Conservation (phyloP, 2,888 invertebrate species). For the Sepioteuthis lessoniana region DNA sequence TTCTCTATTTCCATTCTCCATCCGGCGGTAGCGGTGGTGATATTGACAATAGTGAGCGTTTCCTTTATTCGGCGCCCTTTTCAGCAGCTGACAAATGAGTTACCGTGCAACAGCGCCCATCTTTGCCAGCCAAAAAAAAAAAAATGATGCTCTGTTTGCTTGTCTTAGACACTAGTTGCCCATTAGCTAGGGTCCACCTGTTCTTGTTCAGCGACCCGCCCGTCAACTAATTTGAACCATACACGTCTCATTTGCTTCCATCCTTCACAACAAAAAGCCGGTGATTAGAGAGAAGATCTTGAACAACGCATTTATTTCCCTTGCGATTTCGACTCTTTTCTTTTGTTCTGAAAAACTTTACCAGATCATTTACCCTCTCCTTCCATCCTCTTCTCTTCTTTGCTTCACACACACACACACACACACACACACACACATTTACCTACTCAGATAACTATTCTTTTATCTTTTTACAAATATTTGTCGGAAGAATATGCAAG, state of each 20-base stretch:
- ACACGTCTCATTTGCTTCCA: neutral
- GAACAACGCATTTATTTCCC: no score
- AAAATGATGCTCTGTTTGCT: neutral
- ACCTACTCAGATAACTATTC: no score
- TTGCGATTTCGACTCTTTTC: no score
- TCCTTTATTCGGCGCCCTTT: neutral
- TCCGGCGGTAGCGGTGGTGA: neutral
- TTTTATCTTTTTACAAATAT: no score
- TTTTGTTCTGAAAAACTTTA: no score
- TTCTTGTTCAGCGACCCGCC: neutral
- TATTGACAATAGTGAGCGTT: neutral
- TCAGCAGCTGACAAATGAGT: conserved; percentile 2
- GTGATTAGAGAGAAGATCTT: no score
- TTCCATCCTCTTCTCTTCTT: no score
- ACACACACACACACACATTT: no score
- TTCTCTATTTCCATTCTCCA: neutral
- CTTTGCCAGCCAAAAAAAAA: neutral
- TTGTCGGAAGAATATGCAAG: no score
- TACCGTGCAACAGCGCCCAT: neutral
- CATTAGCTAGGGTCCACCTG: neutral
- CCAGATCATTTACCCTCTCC: no score
- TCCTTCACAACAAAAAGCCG: no score
- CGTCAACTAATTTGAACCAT: neutral
- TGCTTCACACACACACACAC: no score
- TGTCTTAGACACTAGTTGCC: conserved; percentile 23